Conservation (phyloP, 2,797 vertebrate genomes). For the Gambelia wislizenii region DNA sequence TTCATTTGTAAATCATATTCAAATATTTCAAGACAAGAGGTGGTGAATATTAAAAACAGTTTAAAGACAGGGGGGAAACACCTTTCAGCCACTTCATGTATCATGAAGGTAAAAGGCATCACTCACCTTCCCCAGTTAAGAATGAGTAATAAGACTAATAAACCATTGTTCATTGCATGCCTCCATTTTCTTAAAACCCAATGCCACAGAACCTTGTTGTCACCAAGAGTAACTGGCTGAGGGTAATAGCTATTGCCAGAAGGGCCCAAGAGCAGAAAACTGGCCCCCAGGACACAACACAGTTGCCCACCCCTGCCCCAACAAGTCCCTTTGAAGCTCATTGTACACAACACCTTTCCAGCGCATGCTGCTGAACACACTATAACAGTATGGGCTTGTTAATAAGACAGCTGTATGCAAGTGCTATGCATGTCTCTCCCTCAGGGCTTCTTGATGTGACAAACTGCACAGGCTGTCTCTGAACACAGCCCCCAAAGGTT, state of each 20-base stretch:
- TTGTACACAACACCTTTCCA: not conserved
- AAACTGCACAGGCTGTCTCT: slow-evolving; percentile 20
- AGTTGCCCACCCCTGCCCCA: no score
- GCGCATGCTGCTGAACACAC: not conserved
- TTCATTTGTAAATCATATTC: not conserved
- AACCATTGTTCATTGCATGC: no score
- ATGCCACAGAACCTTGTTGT: not conserved
- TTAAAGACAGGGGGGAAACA: no score
- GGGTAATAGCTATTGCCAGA: not conserved
- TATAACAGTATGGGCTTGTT: not conserved
- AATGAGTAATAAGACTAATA: no score
- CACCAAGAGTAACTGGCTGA: not conserved
- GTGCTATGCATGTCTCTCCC: not conserved
- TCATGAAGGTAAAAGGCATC: no score
- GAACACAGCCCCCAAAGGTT: not conserved
- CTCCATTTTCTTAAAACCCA: no score
- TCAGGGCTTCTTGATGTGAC: not conserved
- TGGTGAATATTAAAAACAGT: no score
- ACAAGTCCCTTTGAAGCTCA: no score
- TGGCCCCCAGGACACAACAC: no score
- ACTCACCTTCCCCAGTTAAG: no score
- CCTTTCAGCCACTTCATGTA: no score
- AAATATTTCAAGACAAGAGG: not conserved
- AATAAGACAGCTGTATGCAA: slow-evolving; percentile 25
- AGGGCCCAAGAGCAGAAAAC: no score